Evolutionary conservation across 2,797 vertebrate genomes (phyloP), one percentile per base, ranked within the genome.

Genomic region (Microchirus variegatus): DNA sequence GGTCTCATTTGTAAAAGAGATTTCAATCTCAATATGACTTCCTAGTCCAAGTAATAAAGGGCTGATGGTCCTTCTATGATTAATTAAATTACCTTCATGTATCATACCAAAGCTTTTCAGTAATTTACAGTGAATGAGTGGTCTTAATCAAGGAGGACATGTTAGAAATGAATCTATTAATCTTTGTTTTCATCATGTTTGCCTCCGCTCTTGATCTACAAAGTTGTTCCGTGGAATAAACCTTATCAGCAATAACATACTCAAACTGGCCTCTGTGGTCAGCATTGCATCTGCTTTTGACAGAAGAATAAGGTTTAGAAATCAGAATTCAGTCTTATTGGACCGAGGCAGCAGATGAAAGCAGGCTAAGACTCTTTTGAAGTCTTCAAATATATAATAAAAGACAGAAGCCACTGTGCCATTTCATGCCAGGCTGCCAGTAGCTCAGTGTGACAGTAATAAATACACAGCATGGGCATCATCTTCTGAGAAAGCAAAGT

Each of bases 301-400:
- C 60, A 76, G 38, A 22, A 76, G 63, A 73, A 73, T 60, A 63
- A 71, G 71, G 59, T 75, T 63, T 47, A 54, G 31, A 66, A 67
- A 77, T 70, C 78, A 36, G 22, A 22, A 22, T 41, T 11, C 47
- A 50, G 64, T 85, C 72, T 94, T 91, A 93, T 94, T 94, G 93
- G 94, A 86, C 86, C 67, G 84, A 86, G 81, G 93, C 92, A 91
- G 90, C 85, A 92, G 93, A 94, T 94, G 91, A 94, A 93, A 93
- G 92, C 52, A 55, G 74, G 55, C 65, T 77, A 80, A 53, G 85
- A 89, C 79, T 87, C 89, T 90, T 94, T 90, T 88, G 90, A 93
- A 93, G 91, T 87, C 86, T 87, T 86, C 72, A 81, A 81, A 82
- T 83, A 84, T 82, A 83, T 82, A 83, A 85, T 69, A 67, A 82